Conservation (phyloP, 2,888 invertebrate species). For the Carpatolechia fugitivella region DNA sequence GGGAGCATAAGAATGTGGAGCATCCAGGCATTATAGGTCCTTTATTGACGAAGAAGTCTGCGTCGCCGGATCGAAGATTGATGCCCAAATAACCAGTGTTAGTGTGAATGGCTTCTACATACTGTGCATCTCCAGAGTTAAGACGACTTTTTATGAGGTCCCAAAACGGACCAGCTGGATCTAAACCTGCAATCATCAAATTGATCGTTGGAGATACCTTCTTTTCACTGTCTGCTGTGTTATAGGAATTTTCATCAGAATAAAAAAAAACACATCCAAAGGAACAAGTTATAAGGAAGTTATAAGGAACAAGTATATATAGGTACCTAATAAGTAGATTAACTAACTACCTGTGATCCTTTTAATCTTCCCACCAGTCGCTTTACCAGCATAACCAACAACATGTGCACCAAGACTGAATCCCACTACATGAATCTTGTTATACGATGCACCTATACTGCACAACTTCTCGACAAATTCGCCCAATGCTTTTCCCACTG, state of each 20-base stretch:
- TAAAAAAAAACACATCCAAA: not conserved
- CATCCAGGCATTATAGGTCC: constrained; percentile 57
- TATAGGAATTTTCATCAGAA: not conserved
- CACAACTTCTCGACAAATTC: constrained; percentile 48
- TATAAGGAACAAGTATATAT: no score
- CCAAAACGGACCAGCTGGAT: constrained; percentile 66
- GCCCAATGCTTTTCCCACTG: constrained; percentile 44
- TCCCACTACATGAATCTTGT: constrained; percentile 58
- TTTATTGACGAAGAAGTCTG: constrained; percentile 62
- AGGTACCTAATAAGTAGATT: not conserved
- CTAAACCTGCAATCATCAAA: constrained; percentile 47
- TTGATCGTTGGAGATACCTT: no score
- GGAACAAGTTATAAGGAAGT: no score
- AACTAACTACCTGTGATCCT: constrained; percentile 54
- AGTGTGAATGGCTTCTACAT: constrained; percentile 68
- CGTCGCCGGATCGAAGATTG: constrained; percentile 47
- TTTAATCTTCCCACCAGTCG: constrained; percentile 38
- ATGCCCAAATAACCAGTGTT: constrained; percentile 46
- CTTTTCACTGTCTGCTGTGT: no score
- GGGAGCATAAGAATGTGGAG: constrained; percentile 61
- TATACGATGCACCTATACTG: constrained; percentile 37
- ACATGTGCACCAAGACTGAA: constrained; percentile 70
- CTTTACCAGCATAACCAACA: constrained; percentile 56
- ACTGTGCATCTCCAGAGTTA: constrained; percentile 48
- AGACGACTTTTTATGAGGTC: constrained; percentile 41